Base-by-base conservation (phyloP, 2,888 invertebrate species). In the Philaethria dido region DNA sequence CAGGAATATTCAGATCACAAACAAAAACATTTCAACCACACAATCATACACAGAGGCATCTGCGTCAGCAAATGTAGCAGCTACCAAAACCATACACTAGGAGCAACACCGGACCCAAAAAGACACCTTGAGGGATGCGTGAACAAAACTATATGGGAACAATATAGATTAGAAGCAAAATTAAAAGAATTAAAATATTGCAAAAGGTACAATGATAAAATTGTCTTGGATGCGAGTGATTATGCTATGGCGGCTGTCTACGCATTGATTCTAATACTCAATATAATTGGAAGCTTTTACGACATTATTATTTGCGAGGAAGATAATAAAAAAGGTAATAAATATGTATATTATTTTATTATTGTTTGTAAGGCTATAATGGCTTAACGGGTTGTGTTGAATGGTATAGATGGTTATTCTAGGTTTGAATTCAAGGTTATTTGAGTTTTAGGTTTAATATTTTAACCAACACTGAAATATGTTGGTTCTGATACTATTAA, bases 1-100 rank as follows among this genome's bases (percentile, higher is more conserved):
- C 81, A 92, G 91, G 84, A 74, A 65, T 91, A 89, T 71, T 89
- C 91, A 65, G 84, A 79, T 0, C 69, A 86, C 66, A 84, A 70
- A 69, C 64, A 79, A 13, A 90, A 90, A 73, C 91, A 92, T 72
- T 92, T 79, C 73, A 88, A 92, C 68, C 88, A 90, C 72, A 85
- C 89, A 61, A 81, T 84, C 75, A 80, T 92, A 76, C 90, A 92
- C 62, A 78, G 89, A 77, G 91, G 84, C 1, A 77, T 90, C 0
- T 92, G 92, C 72, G 80, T 89, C 1, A 84, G 64, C 18, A 80
- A 82, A 6, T 92, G 91, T 70, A 80, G 78, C 72, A 69, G 33
- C 18, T 48, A 70, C 39, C 11, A 62, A 64, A 74, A 77, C 62
- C 70, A 69, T 63, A 74, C 60, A 59, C 48, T 69, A 55, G 77